Conservation (phyloP, 2,888 invertebrate species). For the Lasioglossum vierecki region DNA sequence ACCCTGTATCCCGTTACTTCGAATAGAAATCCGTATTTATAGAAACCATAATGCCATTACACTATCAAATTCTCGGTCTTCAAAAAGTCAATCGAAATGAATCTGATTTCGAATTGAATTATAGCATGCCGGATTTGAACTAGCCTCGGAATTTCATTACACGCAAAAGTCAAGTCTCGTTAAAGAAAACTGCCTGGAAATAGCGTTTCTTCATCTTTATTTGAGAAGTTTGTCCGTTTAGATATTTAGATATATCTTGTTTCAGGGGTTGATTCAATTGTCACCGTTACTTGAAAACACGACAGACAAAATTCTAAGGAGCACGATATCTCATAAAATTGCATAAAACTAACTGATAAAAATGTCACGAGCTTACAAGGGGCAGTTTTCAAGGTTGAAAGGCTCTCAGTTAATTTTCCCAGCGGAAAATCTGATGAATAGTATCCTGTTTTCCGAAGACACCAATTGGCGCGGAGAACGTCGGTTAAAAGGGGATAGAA, state of each 20-base stretch:
- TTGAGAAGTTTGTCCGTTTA: no score
- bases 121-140: background rate
- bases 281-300: background rate
- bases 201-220: background rate
- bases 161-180: background rate
- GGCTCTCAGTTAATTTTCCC: background rate
- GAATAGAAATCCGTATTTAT: background rate
- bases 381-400: background rate
- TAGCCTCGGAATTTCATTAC: background rate
- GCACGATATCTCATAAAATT: background rate
- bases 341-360: background rate
- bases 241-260: no score
- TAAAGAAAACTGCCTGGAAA: background rate
- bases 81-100: background rate
- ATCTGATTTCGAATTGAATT: background rate
- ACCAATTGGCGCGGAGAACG: background rate
- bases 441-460: background rate
- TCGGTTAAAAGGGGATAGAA: constrained; percentile 28
- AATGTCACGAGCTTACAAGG: background rate
- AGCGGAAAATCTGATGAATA: background rate
- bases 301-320: background rate
- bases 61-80: background rate
- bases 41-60: background rate
- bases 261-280: background rate
- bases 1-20: background rate